Base-by-base conservation (phyloP, 2,797 vertebrate genomes). In the Coccyzus lansbergi region DNA sequence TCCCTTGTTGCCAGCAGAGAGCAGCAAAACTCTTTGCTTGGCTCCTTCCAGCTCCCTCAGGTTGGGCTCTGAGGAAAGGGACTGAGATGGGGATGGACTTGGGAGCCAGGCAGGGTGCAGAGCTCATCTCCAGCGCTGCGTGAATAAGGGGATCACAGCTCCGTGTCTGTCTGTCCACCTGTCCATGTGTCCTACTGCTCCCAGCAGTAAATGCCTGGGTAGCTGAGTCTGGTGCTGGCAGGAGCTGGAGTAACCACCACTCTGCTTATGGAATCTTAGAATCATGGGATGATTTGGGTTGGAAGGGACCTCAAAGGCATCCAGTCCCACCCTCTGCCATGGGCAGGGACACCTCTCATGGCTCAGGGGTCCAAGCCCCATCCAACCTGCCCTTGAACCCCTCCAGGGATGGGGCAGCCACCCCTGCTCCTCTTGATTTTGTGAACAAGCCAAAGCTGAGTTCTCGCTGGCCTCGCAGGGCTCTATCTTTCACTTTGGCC, bases 21-120 rank as follows among this genome's bases (percentile, higher is more conserved):
- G 94, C 96, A 97, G 97, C 95, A 97, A 49, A 95, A 86, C 83
- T 79, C 95, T 95, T 88, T 51, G 28, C 17, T 5, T 87, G 58
- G 44, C 33, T 92, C 28, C 26, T 55, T 38, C 16, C 1, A 4
- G 25, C 51, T 87, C 22, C 15, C 55, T 16, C 17, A 0, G 1
- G n/a, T 8, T 38, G 25, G 29, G 53, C 18, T 34, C 20, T 59
- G 48, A 46, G 60, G 29, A 70, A 58, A 13, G 31, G 36, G 13
- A 34, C 28, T 14, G 44, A 42, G 18, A 0, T 55, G 46, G 19
- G 40, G 21, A 17, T 11, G 21, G 26, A 12, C 44, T 44, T 44
- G 42, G 42, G 51, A 68, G 19, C 6, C 33, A 4, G 46, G 34
- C 2, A 1, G 40, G 58, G 15, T 0, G 2, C 51, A 52, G 79